Evolutionary conservation across 1,140 invertebrate genomes (phyloP).

Genomic region (Ruditapes philippinarum): DNA sequence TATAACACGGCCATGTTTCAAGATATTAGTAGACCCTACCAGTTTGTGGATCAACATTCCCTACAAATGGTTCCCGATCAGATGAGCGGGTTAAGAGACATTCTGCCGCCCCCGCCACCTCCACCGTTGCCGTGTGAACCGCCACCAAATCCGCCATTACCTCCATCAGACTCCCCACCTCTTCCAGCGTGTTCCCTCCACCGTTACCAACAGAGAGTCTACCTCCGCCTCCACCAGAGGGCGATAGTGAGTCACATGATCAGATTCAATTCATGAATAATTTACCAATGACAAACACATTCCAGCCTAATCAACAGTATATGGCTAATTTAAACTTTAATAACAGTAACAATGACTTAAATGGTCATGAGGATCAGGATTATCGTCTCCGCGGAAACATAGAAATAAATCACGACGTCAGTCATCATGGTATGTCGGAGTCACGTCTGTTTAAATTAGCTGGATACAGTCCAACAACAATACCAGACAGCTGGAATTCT

Average conservation of each 20-base stretch:
- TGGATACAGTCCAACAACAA: background rate
- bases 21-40: background rate
- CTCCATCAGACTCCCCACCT: conserved; percentile 38
- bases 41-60: background rate
- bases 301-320: background rate
- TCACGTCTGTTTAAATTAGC: background rate
- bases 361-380: background rate
- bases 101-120: conserved; percentile 49
- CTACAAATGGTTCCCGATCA: background rate
- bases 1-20: background rate
- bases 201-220: background rate
- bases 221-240: background rate
- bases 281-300: background rate
- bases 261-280: too few species aligned
- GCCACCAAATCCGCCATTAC: conserved; percentile 12
- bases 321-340: background rate
- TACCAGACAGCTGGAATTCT: background rate
- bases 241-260: background rate
- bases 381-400: too few species aligned
- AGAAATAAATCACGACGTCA: background rate
- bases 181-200: too few species aligned
- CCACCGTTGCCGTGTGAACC: conserved; percentile 40
- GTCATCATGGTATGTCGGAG: background rate
- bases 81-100: background rate
- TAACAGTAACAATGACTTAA: background rate